Base-by-base conservation (phyloP, 2,113 vertebrate species). In the Erpornis zantholeuca region DNA sequence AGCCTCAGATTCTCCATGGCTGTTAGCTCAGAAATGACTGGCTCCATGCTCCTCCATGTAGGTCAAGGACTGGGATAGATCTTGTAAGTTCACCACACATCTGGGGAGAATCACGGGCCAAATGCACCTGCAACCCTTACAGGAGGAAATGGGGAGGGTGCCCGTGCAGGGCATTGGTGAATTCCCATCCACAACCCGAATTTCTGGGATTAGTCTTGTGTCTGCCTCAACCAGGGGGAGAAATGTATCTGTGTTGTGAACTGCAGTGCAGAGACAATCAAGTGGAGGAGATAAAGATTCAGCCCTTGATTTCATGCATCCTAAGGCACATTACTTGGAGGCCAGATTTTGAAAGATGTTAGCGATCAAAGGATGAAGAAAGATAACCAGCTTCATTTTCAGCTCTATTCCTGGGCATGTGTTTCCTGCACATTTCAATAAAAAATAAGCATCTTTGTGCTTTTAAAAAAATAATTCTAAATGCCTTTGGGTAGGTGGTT, bases 291-390 rank as follows among this genome's bases (percentile, higher is more conserved):
- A 91, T 76, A 44, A 91, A 71, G 91, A 80, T 72, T 73, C 78
- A 85, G 85, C 23, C 21, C 59, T 70, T 53, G 57, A 94, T 89
- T 95, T 92, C 5, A 9, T 35, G 66, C 75, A 57, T 94, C 82
- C 93, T 87, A 57, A 29, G 82, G 90, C 88, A 45, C 45, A 65
- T 80, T 54, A 86, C 91, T 94, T 18, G 63, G 49, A 93, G 80
- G 88, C 59, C 82, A 70, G 59, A 63, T 83, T 94, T 65, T 80
- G 60, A 83, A 86, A 86, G 69, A 81, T 63, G 49, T 21, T 86
- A 18, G 49, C 90, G 76, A 92, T 93, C 86, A 91, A 94, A 94
- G 82, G 80, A 94, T 78, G 83, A 88, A 82, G 52, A 63, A 56
- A 92, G 86, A 75, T 77, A 97, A 94, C 33, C 52, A 75, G 72